Conservation (phyloP, 2,113 vertebrate genomes). For the Phyllostomus discolor region DNA sequence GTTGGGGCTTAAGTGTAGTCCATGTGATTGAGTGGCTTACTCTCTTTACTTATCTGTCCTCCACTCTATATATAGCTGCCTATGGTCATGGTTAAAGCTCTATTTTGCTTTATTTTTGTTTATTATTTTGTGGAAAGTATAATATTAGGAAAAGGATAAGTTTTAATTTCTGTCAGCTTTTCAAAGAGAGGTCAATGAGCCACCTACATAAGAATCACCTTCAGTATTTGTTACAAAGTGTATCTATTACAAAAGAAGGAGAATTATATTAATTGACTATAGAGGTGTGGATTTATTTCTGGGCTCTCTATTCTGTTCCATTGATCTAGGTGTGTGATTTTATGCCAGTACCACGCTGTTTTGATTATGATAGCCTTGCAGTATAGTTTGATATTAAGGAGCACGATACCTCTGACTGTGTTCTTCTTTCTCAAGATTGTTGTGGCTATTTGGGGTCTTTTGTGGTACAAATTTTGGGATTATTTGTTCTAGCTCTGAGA, state of each 20-base stretch:
- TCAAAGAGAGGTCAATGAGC: background rate
- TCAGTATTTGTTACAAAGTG: background rate
- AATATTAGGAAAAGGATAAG: background rate
- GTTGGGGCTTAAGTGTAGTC: background rate
- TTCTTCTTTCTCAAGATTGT: background rate
- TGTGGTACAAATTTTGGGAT: background rate
- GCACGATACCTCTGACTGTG: background rate
- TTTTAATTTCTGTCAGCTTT: background rate
- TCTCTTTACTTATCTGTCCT: background rate
- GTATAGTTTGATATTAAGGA: background rate
- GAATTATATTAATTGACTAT: background rate
- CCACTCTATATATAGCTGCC: background rate
- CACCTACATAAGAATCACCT: background rate
- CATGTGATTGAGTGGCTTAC: background rate
- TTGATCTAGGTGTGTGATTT: background rate
- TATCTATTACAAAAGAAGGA: background rate
- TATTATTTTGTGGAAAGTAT: background rate
- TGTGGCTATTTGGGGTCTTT: background rate
- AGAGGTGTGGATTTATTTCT: background rate
- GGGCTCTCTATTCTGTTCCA: background rate
- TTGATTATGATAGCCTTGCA: background rate
- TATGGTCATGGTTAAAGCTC: background rate
- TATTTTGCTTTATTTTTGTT: background rate
- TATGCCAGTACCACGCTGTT: background rate
- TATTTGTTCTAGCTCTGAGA: background rate